These are phyloP conservation scores for Syrista parreyssii DNA, from an alignment of 2,888 invertebrate species.

Conservation along the genomic window DNA sequence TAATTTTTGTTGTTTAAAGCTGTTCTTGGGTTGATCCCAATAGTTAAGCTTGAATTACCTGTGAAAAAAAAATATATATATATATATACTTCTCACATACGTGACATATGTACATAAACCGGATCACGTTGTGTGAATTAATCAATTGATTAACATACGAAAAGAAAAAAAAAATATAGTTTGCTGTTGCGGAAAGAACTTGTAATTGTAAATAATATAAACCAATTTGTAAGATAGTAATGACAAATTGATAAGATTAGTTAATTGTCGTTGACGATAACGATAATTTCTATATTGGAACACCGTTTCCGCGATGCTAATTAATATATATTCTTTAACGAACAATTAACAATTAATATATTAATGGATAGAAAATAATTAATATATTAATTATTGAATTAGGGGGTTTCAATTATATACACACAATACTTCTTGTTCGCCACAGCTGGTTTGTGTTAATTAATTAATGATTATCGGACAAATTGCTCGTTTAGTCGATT, in stretches of 20 bases:
- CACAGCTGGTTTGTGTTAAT: slow-evolving; percentile 43
- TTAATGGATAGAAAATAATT: slow-evolving; percentile 45
- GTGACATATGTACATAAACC: slow-evolving; percentile 49
- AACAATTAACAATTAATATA: slow-evolving; percentile 33
- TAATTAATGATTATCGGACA: slow-evolving; percentile 24
- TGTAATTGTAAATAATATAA: slow-evolving; percentile 48
- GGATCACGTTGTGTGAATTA: slow-evolving; percentile 23
- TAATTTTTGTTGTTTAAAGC: slow-evolving; percentile 38
- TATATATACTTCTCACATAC: slow-evolving; percentile 52
- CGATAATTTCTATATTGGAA: slow-evolving; percentile 20
- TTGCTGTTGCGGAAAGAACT: slow-evolving; percentile 31
- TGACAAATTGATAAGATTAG: slow-evolving; percentile 13
- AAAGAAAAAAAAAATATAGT: slow-evolving; percentile 9
- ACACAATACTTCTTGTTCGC: slow-evolving; percentile 27
- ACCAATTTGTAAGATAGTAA: slow-evolving; percentile 45
- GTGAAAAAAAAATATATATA: slow-evolving; percentile 26
- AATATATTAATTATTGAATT: slow-evolving; percentile 36
- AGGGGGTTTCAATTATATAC: slow-evolving; percentile 7
- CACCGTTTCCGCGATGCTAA: slow-evolving; percentile 12
- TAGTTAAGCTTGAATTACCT: slow-evolving; percentile 42
- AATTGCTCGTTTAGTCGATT: slow-evolving; percentile 22
- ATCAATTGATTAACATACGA: slow-evolving; percentile 18
- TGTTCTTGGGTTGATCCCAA: slow-evolving; percentile 49
- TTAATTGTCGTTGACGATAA: slow-evolving; percentile 18
- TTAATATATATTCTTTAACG: slow-evolving; percentile 39